Evolutionary conservation across 2,888 invertebrate genomes (phyloP).

Genomic region (Pardosa pseudoannulata): DNA sequence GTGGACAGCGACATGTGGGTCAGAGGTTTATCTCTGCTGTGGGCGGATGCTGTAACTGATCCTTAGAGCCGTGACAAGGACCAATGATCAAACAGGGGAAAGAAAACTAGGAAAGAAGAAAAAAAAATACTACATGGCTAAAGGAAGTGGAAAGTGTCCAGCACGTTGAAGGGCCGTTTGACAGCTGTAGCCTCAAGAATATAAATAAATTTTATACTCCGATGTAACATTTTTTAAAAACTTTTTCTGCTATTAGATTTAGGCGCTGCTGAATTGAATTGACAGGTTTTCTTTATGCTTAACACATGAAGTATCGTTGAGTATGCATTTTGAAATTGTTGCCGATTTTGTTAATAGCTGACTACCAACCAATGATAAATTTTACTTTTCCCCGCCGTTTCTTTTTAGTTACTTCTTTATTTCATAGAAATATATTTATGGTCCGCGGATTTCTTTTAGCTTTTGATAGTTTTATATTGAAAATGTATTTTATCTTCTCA

Average conservation of each 20-base stretch:
- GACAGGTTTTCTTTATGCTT: conserved; percentile 1
- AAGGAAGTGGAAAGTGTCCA: conserved; percentile 5
- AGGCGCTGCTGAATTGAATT: background rate
- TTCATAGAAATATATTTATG: no score
- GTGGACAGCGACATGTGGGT: conserved; percentile 4
- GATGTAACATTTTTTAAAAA: background rate
- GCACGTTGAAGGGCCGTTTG: conserved; percentile 1
- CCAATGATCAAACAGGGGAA: background rate
- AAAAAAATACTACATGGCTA: background rate
- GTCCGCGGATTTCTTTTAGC: no score
- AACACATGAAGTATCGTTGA: background rate
- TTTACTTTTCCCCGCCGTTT: no score
- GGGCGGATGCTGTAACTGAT: conserved; percentile 13
- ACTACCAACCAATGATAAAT: background rate
- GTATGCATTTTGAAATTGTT: background rate
- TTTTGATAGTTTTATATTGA: no score
- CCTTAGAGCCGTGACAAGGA: conserved; percentile 3
- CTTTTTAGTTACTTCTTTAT: no score
- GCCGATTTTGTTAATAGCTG: conserved; percentile 3
- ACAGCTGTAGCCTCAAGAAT: conserved; percentile 9
- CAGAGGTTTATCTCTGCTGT: conserved; percentile 13
- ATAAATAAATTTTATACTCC: conserved; percentile 10
- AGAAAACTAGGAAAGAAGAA: background rate
- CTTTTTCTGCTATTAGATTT: background rate
- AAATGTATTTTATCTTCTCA: no score